phyloP scores from a whole-genome alignment of 1,140 invertebrate genomes.

The Sycobia sp. region DNA sequence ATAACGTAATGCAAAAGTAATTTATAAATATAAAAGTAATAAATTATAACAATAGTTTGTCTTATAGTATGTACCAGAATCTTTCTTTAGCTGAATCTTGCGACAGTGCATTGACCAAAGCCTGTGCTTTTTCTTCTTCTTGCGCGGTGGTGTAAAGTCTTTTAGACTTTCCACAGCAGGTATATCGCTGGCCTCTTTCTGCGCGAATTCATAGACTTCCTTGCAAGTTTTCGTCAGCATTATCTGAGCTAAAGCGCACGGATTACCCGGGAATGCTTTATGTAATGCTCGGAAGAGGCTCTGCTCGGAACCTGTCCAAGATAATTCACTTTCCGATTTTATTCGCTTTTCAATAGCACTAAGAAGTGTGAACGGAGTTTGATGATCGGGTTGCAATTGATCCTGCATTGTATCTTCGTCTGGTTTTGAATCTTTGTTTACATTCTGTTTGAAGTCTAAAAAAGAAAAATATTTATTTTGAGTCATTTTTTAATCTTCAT shows the following conservation, averaged over 20 bases:
- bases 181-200: slow-evolving; percentile 84
- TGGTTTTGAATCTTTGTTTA: slow-evolving; percentile 55
- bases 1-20: not conserved
- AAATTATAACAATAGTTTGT: slow-evolving; percentile 5
- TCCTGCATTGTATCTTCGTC: slow-evolving; percentile 53
- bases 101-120: slow-evolving; percentile 95
- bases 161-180: slow-evolving; percentile 76
- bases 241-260: slow-evolving; percentile 90
- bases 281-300: slow-evolving; percentile 89
- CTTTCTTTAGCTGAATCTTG: slow-evolving; percentile 92
- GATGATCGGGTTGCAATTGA: slow-evolving; percentile 57
- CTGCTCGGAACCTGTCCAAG: slow-evolving; percentile 92
- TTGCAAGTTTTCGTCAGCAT: slow-evolving; percentile 93
- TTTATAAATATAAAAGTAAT: not conserved
- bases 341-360: slow-evolving; percentile 52
- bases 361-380: slow-evolving; percentile 63
- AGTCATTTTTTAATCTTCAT: too few species aligned
- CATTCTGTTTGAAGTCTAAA: slow-evolving; percentile 58
- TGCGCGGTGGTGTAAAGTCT: slow-evolving; percentile 84
- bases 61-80: slow-evolving; percentile 71
- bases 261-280: slow-evolving; percentile 92
- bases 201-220: slow-evolving; percentile 92
- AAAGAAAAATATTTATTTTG: not conserved
- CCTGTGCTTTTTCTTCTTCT: slow-evolving; percentile 96
- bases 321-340: slow-evolving; percentile 62